A percentile compares a stretch with the other conserved stretches of the same genome.
These are phyloP conservation scores for Drosophila ogumai DNA, from an alignment of 1,140 invertebrate genomes.

Conservation along the genomic window DNA sequence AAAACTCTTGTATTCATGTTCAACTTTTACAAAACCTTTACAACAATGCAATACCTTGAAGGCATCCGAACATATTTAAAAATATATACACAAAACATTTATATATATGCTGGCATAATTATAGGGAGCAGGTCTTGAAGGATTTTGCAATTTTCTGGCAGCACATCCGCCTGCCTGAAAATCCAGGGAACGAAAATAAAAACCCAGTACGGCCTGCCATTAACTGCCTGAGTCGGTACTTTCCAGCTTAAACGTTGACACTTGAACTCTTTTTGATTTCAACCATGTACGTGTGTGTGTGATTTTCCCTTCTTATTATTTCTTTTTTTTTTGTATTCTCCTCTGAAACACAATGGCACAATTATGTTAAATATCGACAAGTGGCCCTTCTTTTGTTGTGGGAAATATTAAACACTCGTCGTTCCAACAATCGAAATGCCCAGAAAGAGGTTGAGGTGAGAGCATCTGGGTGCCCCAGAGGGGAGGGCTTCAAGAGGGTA, in stretches of 20 bases:
- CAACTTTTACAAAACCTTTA: background rate
- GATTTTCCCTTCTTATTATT: constrained; percentile 3
- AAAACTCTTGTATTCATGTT: background rate
- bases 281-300: background rate
- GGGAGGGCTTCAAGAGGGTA: background rate
- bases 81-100: background rate
- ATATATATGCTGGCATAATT: constrained; percentile 11
- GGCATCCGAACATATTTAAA: constrained; percentile 1
- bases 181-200: constrained; percentile 11
- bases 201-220: constrained; percentile 40
- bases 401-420: constrained; percentile 72
- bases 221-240: constrained; percentile 66
- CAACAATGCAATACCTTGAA: constrained; percentile 2
- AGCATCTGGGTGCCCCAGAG: background rate
- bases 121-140: constrained; percentile 39
- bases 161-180: constrained; percentile 31
- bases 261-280: constrained; percentile 82
- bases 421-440: constrained; percentile 49
- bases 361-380: constrained; percentile 83
- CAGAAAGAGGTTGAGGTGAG: constrained; percentile 34
- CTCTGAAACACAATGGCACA: constrained; percentile 68
- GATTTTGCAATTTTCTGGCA: constrained; percentile 64
- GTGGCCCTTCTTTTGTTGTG: constrained; percentile 68
- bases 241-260: constrained; percentile 63
- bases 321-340: background rate